Percentiles rank a stretch among this genome's conserved stretches.
Evolutionary conservation across 2,888 invertebrate species (phyloP).

Genomic region (Tipula helvola): DNA sequence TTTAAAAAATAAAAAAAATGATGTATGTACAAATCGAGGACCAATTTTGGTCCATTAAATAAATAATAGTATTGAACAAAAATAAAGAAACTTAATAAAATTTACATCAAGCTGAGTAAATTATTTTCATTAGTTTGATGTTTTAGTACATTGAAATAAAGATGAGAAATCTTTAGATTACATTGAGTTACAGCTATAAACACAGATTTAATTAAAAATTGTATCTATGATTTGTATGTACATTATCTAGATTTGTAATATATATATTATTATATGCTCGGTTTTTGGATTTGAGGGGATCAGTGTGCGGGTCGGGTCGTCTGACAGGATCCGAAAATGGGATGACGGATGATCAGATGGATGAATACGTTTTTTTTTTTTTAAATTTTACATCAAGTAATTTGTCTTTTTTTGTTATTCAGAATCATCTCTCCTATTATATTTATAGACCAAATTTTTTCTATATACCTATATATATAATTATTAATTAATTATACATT

Average conservation of each 20-base stretch:
- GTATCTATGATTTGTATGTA: not conserved
- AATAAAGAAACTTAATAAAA: not conserved
- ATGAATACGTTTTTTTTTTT: not conserved
- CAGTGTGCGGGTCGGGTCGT: not conserved
- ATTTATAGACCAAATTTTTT: not conserved
- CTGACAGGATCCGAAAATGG: not conserved
- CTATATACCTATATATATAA: not conserved
- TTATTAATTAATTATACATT: not conserved
- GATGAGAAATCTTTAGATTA: not conserved
- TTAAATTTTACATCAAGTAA: not conserved
- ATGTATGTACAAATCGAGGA: not conserved
- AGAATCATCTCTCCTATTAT: constrained; percentile 1
- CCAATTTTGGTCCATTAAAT: not conserved
- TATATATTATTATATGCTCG: not conserved
- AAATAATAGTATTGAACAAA: not conserved
- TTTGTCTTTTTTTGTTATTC: not conserved
- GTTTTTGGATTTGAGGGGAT: not conserved
- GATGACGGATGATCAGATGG: not conserved
- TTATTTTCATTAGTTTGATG: not conserved
- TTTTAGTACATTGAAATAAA: not conserved
- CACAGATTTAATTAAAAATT: not conserved
- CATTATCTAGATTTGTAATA: not conserved
- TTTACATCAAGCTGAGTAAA: not conserved
- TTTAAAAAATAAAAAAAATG: not conserved
- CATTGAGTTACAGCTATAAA: not conserved